Evolutionary conservation across 1,140 invertebrate species (phyloP).

Genomic region (Tetramorium parvispinum): DNA sequence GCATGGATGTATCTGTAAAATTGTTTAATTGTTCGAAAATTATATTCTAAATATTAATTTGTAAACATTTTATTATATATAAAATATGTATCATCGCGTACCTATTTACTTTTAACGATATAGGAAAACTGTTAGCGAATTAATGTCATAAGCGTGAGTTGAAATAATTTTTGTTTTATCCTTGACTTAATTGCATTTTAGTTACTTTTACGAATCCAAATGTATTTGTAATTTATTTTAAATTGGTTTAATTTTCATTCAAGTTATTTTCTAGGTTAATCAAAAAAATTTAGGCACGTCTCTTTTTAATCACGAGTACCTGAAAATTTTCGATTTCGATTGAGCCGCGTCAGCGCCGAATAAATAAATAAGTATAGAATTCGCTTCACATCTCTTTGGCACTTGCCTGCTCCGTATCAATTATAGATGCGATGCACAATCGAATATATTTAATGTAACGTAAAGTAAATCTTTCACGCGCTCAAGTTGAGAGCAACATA

Average conservation of each 20-base stretch:
- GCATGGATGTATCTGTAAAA: not conserved
- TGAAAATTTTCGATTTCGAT: not conserved
- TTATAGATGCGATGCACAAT: not conserved
- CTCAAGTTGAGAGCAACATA: not conserved
- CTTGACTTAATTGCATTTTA: not conserved
- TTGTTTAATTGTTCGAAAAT: not conserved
- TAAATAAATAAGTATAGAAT: not conserved
- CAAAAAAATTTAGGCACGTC: not conserved
- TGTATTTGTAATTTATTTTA: not conserved
- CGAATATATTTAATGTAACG: slow-evolving; percentile 7
- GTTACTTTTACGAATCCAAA: not conserved
- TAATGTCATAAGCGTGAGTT: not conserved
- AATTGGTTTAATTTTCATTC: not conserved
- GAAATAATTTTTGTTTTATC: not conserved
- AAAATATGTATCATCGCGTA: not conserved
- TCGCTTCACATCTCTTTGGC: not conserved
- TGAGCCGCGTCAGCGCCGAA: not conserved
- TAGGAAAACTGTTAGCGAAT: not conserved
- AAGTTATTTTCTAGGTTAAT: not conserved
- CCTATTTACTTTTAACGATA: not conserved
- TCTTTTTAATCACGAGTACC: not conserved
- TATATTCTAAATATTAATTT: not conserved
- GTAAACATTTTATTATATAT: not conserved
- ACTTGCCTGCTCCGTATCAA: not conserved
- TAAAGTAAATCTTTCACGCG: slow-evolving; percentile 11